These are phyloP conservation scores for Enteromius trimaculatus DNA, from an alignment of 2,797 vertebrate genomes.

Conservation along the genomic window DNA sequence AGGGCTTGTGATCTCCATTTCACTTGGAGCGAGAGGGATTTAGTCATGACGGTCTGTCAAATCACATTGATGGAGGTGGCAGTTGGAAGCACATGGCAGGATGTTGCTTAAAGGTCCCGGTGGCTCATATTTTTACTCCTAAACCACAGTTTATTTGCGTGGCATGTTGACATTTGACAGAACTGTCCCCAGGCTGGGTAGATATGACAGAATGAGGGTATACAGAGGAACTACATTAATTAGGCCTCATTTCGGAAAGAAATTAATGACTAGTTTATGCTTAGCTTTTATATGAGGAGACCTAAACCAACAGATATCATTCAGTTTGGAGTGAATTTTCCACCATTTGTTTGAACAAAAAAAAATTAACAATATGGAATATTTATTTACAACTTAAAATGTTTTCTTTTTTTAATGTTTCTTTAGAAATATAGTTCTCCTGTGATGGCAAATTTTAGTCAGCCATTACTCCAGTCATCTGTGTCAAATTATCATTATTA, in stretches of 20 bases:
- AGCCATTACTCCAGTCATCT: neutral
- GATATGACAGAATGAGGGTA: slow-evolving; percentile 52
- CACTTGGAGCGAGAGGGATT: slow-evolving; percentile 60
- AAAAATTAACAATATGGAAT: neutral
- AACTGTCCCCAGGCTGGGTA: slow-evolving; percentile 63
- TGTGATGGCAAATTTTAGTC: neutral
- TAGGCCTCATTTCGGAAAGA: neutral
- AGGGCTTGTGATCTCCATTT: slow-evolving; percentile 68
- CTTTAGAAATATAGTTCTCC: neutral
- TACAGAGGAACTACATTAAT: slow-evolving; percentile 11
- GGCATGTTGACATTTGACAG: slow-evolving; percentile 67
- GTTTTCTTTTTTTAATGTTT: neutral
- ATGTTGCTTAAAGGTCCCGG: slow-evolving; percentile 32
- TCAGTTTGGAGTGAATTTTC: neutral
- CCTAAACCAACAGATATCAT: neutral
- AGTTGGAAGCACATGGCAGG: slow-evolving; percentile 51
- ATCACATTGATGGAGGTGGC: slow-evolving; percentile 63
- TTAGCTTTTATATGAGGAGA: neutral
- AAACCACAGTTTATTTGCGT: slow-evolving; percentile 71
- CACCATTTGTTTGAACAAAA: neutral
- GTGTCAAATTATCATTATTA: neutral
- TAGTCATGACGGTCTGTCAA: slow-evolving; percentile 75
- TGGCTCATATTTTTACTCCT: slow-evolving; percentile 63
- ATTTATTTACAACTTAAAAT: neutral
- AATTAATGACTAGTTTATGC: neutral